Evolutionary conservation across 2,113 vertebrate genomes (phyloP).

Genomic region (Toxotes jaculatrix): DNA sequence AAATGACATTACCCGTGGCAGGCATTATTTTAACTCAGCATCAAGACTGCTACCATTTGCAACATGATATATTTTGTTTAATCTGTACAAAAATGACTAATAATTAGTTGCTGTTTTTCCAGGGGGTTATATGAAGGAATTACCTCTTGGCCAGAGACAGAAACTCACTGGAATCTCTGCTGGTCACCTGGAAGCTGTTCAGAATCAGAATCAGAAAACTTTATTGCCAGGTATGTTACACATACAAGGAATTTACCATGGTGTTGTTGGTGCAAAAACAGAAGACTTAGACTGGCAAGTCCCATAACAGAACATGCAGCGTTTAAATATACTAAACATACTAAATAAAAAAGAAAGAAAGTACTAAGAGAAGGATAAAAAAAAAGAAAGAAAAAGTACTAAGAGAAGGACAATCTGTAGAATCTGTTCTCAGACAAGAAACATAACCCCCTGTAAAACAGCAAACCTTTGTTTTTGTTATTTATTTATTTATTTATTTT

Average conservation of each 20-base stretch:
- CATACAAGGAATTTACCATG: no score
- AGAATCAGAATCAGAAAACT: no score
- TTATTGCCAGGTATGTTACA: no score
- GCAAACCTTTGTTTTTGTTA: background rate
- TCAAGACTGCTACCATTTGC: background rate
- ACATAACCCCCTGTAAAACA: background rate
- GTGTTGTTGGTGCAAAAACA: no score
- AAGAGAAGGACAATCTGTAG: no score
- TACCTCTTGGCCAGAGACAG: constrained; percentile 3
- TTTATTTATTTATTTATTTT: background rate
- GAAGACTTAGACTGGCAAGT: no score
- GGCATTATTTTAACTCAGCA: background rate
- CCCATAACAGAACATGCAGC: no score
- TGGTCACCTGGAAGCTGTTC: background rate
- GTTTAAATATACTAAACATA: no score
- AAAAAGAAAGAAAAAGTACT: no score
- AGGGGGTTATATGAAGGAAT: background rate
- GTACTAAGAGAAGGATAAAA: no score
- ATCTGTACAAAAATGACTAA: background rate
- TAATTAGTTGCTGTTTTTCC: background rate
- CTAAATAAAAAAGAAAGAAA: no score
- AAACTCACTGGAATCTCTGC: background rate
- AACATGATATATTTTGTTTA: constrained; percentile 15
- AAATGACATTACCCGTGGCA: background rate
- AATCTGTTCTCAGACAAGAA: no score